phyloP scores from a whole-genome alignment of 2,113 vertebrate genomes.

The Myocastor coypus region DNA sequence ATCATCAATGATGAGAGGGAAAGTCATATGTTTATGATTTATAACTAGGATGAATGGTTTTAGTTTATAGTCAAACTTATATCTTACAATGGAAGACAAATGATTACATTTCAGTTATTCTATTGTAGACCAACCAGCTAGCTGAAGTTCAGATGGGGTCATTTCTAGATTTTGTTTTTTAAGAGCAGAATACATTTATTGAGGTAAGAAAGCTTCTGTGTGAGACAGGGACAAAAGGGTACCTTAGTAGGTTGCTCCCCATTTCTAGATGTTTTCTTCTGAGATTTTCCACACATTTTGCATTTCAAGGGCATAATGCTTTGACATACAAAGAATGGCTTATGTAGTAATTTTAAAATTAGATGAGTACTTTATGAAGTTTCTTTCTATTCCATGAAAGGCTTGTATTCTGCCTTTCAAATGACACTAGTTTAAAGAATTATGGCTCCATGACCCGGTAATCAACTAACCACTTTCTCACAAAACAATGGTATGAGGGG shows the following conservation, averaged over 20 bases:
- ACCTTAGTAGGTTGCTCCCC: no score
- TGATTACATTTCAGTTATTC: neutral
- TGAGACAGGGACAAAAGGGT: no score
- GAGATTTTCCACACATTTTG: neutral
- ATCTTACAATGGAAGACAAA: neutral
- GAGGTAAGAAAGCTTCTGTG: no score
- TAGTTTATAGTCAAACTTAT: neutral
- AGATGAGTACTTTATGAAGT: neutral
- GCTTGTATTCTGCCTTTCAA: conserved; percentile 49
- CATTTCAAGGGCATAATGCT: neutral
- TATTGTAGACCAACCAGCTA: neutral
- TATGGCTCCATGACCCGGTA: conserved; percentile 58
- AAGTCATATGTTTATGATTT: neutral
- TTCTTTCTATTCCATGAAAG: neutral
- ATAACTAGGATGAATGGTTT: neutral
- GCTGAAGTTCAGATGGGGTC: neutral
- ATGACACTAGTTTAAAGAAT: conserved; percentile 61
- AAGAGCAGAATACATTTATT: neutral
- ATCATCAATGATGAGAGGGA: neutral
- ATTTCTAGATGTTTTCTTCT: no score
- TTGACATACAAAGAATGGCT: conserved; percentile 6
- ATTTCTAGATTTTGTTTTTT: neutral
- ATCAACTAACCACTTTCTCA: conserved; percentile 42
- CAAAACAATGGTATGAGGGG: conserved; percentile 52
- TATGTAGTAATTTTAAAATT: conserved; percentile 35